phyloP scores from a whole-genome alignment of 2,888 invertebrate species.

The Oasisia sp. region DNA sequence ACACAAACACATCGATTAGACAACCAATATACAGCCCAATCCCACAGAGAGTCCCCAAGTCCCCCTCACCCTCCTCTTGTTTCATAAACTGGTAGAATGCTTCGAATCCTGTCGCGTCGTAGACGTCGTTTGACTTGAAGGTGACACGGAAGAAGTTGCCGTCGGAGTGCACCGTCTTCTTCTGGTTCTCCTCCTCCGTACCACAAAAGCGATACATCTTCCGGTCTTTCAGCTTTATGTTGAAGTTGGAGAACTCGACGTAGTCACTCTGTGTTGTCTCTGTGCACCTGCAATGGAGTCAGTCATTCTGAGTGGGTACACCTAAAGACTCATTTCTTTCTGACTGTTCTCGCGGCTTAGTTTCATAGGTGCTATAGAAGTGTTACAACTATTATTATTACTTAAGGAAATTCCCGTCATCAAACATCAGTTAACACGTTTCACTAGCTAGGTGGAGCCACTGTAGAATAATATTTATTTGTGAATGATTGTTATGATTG shows the following conservation, averaged over 20 bases:
- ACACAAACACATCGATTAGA: too few relatives aligned
- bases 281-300: slow-evolving; percentile 78
- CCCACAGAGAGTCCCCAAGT: not conserved
- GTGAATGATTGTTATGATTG: too few relatives aligned
- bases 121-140: slow-evolving; percentile 91
- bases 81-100: slow-evolving; percentile 86
- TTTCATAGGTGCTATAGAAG: too few relatives aligned
- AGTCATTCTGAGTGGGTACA: too few relatives aligned
- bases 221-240: slow-evolving; percentile 80
- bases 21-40: not conserved
- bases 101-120: slow-evolving; percentile 93
- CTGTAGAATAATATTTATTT: too few relatives aligned
- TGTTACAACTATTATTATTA: too few relatives aligned
- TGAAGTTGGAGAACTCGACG: slow-evolving; percentile 95
- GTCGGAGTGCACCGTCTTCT: slow-evolving; percentile 75
- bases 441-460: too few relatives aligned
- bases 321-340: too few relatives aligned
- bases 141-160: slow-evolving; percentile 93
- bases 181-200: slow-evolving; percentile 63
- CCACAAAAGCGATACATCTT: slow-evolving; percentile 92
- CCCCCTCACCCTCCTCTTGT: slow-evolving; percentile 39
- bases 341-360: too few relatives aligned
- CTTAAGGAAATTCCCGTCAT: too few relatives aligned
- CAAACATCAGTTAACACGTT: too few relatives aligned
- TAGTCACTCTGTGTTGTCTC: slow-evolving; percentile 92